Percentiles rank a stretch among this genome's conserved stretches.
phyloP scores from a whole-genome alignment of 2,888 invertebrate species.

The Augiades crinisus region DNA sequence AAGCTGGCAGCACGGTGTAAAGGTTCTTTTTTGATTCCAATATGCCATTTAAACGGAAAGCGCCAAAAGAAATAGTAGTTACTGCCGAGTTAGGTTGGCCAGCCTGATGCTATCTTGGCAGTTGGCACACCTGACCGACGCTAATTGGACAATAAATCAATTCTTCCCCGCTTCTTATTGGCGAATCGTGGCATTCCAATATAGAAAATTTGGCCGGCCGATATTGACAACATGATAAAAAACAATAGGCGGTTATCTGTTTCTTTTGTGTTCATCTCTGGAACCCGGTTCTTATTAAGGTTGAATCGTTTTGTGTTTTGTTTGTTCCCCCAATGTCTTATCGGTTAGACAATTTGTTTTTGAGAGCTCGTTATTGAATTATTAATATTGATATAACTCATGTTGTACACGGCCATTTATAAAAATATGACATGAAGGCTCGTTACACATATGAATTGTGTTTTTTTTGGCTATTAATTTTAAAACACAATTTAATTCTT shows the following conservation, averaged over 20 bases:
- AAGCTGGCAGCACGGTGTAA: slow-evolving; percentile 72
- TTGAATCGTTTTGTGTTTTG: slow-evolving; percentile 69
- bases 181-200: slow-evolving; percentile 81
- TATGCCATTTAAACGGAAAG: slow-evolving; percentile 76
- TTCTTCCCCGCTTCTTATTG: slow-evolving; percentile 81
- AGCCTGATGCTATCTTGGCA: slow-evolving; percentile 80
- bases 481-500: no score
- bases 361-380: slow-evolving; percentile 74
- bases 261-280: slow-evolving; percentile 80
- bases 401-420: slow-evolving; percentile 13
- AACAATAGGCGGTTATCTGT: slow-evolving; percentile 78
- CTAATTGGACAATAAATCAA: slow-evolving; percentile 83
- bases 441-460: neutral
- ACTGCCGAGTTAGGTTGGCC: slow-evolving; percentile 75
- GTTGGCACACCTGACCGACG: slow-evolving; percentile 82
- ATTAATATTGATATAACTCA: slow-evolving; percentile 61
- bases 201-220: slow-evolving; percentile 81
- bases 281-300: slow-evolving; percentile 76
- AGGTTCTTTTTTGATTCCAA: slow-evolving; percentile 78
- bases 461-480: neutral
- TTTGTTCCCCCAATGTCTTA: slow-evolving; percentile 70
- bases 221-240: slow-evolving; percentile 82
- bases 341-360: slow-evolving; percentile 79
- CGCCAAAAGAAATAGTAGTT: slow-evolving; percentile 76
- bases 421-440: slow-evolving; percentile 10